These are phyloP conservation scores for Chiloscyllium plagiosum DNA, from an alignment of 2,113 vertebrate genomes.

Conservation along the genomic window DNA sequence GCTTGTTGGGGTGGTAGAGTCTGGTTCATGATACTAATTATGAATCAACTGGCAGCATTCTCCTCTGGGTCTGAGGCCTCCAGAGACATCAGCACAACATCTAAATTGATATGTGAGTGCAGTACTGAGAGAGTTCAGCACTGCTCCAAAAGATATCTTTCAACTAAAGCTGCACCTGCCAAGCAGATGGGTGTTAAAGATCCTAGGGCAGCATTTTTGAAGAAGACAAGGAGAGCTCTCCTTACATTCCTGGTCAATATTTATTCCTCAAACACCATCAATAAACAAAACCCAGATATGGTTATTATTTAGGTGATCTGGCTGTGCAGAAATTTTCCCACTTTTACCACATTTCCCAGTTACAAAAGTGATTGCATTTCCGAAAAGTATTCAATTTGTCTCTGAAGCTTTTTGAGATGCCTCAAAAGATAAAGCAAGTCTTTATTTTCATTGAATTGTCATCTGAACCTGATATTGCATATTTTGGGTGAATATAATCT, in stretches of 20 bases:
- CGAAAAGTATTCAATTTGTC: not conserved
- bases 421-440: not conserved
- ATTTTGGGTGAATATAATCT: not conserved
- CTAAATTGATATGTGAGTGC: not conserved
- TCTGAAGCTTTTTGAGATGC: not conserved
- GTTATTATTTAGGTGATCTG: not conserved
- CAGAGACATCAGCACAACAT: not conserved
- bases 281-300: not conserved
- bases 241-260: not conserved
- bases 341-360: not conserved
- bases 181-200: not conserved
- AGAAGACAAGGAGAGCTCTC: not conserved
- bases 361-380: not conserved
- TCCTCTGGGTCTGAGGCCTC: not conserved
- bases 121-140: not conserved
- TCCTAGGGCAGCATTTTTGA: not conserved
- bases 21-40: not conserved
- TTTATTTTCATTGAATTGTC: not conserved
- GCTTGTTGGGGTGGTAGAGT: no score
- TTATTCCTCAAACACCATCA: not conserved
- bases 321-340: not conserved
- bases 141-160: not conserved
- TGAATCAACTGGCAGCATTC: not conserved
- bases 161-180: not conserved
- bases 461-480: not conserved